These are phyloP conservation scores for Pollicipes pollicipes DNA, from an alignment of 1,140 invertebrate genomes.

Conservation along the genomic window DNA sequence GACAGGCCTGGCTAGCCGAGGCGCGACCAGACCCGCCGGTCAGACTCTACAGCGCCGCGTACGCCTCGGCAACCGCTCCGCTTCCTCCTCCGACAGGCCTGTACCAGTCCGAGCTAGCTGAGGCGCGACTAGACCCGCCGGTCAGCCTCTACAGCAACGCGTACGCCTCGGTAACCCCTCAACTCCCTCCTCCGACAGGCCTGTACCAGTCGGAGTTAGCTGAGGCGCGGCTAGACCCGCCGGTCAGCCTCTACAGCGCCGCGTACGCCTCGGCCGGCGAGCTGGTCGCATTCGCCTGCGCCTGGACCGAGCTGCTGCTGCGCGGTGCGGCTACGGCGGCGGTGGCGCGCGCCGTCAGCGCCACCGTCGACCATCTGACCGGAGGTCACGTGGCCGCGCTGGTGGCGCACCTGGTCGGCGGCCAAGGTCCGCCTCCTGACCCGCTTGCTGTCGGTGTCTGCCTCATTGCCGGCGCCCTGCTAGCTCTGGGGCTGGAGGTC, in stretches of 20 bases:
- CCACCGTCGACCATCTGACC: neutral
- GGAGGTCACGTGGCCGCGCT: neutral
- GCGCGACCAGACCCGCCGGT: too few relatives aligned
- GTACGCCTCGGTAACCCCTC: too few relatives aligned
- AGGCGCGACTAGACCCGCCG: too few relatives aligned
- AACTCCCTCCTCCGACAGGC: neutral
- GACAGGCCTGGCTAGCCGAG: too few relatives aligned
- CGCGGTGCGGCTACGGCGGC: too few relatives aligned
- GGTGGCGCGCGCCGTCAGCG: neutral
- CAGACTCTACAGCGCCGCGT: too few relatives aligned
- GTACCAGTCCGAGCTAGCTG: neutral
- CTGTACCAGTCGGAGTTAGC: neutral
- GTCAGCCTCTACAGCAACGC: too few relatives aligned
- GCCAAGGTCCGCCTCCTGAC: neutral
- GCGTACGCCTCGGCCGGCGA: neutral
- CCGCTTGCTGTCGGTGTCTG: neutral
- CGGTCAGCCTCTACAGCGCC: neutral
- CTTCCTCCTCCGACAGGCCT: too few relatives aligned
- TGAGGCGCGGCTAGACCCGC: neutral
- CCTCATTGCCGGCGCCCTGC: neutral
- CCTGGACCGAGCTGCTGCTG: neutral
- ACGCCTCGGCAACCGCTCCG: too few relatives aligned
- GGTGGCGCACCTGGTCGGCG: neutral
- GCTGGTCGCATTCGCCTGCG: neutral
- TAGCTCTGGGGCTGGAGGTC: neutral